phyloP scores from a whole-genome alignment of 2,797 vertebrate genomes.

The Chrysocyon brachyurus region DNA sequence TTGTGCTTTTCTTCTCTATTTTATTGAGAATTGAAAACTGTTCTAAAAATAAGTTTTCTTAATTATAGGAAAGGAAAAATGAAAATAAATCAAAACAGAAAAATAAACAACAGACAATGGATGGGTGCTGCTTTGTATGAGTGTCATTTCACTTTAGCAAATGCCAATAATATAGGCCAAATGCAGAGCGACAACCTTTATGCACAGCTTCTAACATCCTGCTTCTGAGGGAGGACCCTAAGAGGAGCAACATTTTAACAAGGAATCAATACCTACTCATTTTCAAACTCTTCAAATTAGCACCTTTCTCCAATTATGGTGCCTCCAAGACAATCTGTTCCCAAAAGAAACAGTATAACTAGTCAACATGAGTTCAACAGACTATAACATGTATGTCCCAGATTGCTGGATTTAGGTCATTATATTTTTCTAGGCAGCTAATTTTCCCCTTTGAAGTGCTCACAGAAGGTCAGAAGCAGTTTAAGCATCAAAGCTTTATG shows the following conservation, averaged over 20 bases:
- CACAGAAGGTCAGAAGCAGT: slow-evolving; percentile 92
- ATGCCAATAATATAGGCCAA: background rate
- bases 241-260: slow-evolving; percentile 80
- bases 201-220: slow-evolving; percentile 74
- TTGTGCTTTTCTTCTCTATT: background rate
- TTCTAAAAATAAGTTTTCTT: background rate
- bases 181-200: background rate
- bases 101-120: too few species aligned
- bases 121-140: background rate
- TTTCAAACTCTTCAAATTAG: slow-evolving; percentile 83
- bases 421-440: slow-evolving; percentile 91
- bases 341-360: slow-evolving; percentile 73
- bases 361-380: slow-evolving; percentile 86
- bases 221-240: slow-evolving; percentile 75
- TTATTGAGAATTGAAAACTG: background rate
- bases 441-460: slow-evolving; percentile 93
- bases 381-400: slow-evolving; percentile 85
- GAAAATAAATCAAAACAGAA: background rate
- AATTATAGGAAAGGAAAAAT: background rate
- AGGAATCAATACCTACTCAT: slow-evolving; percentile 82
- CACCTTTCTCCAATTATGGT: slow-evolving; percentile 83
- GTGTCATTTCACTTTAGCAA: slow-evolving; percentile 10
- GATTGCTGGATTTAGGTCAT: slow-evolving; percentile 89
- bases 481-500: slow-evolving; percentile 94
- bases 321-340: slow-evolving; percentile 64